Conservation (phyloP, 2,888 invertebrate genomes). For the Platynereis dumerilii region DNA sequence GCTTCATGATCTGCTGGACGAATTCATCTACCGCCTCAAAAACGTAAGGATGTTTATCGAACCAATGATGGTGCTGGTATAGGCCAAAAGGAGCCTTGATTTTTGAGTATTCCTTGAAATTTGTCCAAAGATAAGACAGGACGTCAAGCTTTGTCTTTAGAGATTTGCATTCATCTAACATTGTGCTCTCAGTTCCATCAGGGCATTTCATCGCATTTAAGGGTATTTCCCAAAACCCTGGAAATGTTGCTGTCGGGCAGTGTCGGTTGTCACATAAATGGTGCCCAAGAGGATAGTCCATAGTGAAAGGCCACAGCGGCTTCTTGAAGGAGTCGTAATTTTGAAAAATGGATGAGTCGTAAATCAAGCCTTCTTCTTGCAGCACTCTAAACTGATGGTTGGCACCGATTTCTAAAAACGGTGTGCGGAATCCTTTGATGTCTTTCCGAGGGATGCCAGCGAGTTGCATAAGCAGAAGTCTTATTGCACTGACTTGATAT, state of each 20-base stretch:
- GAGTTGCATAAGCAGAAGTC: not conserved
- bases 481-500: not conserved
- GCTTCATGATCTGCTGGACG: constrained; percentile 7
- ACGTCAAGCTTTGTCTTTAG: not conserved
- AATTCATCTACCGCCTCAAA: constrained; percentile 5
- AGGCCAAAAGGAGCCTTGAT: constrained; percentile 10
- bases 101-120: not conserved
- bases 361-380: not conserved
- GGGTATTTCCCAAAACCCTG: constrained; percentile 11
- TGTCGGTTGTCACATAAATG: not conserved
- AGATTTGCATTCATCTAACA: not conserved
- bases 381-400: not conserved
- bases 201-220: not conserved
- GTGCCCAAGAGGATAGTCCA: not conserved
- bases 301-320: constrained; percentile 10
- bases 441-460: not conserved
- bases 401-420: not conserved
- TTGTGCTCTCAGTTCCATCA: not conserved
- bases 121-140: not conserved
- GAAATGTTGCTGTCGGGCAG: not conserved
- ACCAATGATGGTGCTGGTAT: constrained; percentile 2
- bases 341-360: not conserved
- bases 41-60: constrained; percentile 3
- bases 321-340: not conserved
- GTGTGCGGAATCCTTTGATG: not conserved